These are phyloP conservation scores for Aphelenchoides avenae DNA, from an alignment of 1,140 invertebrate genomes.

Conservation along the genomic window DNA sequence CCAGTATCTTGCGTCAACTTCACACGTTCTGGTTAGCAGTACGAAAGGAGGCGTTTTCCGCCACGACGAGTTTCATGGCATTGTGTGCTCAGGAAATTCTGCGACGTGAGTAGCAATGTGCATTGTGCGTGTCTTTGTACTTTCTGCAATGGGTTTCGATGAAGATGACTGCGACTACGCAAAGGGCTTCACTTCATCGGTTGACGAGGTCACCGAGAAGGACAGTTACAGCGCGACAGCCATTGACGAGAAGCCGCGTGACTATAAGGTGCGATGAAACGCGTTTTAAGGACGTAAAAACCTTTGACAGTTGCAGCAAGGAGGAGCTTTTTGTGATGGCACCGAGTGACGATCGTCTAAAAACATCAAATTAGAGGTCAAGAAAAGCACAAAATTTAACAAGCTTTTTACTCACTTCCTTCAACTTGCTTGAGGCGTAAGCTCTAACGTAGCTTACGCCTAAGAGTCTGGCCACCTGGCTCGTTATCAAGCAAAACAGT, in stretches of 20 bases:
- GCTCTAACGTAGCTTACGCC: not conserved
- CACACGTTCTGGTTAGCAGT: too few species aligned
- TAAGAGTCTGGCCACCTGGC: conserved; percentile 1
- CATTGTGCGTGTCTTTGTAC: too few species aligned
- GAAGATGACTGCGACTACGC: conserved; percentile 1
- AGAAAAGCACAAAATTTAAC: not conserved
- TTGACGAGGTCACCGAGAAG: not conserved
- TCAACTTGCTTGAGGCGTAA: not conserved
- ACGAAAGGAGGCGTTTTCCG: too few species aligned
- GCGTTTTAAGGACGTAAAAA: too few species aligned
- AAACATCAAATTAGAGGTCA: conserved; percentile 3
- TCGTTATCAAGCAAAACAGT: not conserved
- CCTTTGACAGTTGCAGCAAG: not conserved
- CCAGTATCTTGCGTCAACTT: too few species aligned
- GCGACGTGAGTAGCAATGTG: too few species aligned
- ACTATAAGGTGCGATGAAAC: not conserved
- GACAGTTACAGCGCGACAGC: not conserved
- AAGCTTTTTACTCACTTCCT: too few species aligned
- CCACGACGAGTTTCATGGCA: too few species aligned
- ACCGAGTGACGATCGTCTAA: not conserved
- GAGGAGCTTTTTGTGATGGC: too few species aligned
- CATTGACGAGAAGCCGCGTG: not conserved
- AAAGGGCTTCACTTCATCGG: not conserved
- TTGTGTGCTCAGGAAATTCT: too few species aligned
- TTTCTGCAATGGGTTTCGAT: not conserved